Evolutionary conservation across 37 sponge, comb jelly and placozoan genomes (phyloP).

Genomic region (Haliclona indistincta): DNA sequence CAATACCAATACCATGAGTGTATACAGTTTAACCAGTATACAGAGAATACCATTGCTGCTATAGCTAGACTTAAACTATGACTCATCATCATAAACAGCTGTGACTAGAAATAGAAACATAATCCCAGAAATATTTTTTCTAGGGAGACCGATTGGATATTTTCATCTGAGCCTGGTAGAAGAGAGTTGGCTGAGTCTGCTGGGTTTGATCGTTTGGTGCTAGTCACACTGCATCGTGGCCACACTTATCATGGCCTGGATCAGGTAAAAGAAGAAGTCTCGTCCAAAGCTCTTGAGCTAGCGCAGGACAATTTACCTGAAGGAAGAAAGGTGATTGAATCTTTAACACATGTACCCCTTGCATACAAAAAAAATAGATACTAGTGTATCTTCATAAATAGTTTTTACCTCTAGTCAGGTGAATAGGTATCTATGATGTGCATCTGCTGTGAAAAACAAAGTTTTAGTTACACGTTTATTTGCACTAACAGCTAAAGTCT

Average conservation of each 20-base stretch:
- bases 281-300: slow-evolving; percentile 58
- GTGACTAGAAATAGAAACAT: too few relatives aligned
- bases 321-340: slow-evolving; percentile 38
- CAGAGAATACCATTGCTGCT: too few relatives aligned
- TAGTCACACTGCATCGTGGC: slow-evolving; percentile 71
- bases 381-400: too few relatives aligned
- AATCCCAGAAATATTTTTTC: neutral
- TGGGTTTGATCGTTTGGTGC: slow-evolving; percentile 68
- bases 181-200: slow-evolving; percentile 67
- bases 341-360: neutral
- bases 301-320: slow-evolving; percentile 29
- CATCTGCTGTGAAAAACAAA: too few relatives aligned
- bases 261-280: slow-evolving; percentile 72
- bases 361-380: neutral
- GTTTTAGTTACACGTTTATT: too few relatives aligned
- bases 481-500: too few relatives aligned
- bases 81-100: too few relatives aligned
- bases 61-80: too few relatives aligned
- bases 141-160: slow-evolving; percentile 84
- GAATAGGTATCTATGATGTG: too few relatives aligned
- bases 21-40: too few relatives aligned
- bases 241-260: slow-evolving; percentile 68
- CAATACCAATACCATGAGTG: too few relatives aligned
- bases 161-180: slow-evolving; percentile 58
- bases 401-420: too few relatives aligned